Evolutionary conservation across 2,797 vertebrate species (phyloP), one percentile per base, ranked within the genome.

Genomic region (Champsocephalus gunnari): DNA sequence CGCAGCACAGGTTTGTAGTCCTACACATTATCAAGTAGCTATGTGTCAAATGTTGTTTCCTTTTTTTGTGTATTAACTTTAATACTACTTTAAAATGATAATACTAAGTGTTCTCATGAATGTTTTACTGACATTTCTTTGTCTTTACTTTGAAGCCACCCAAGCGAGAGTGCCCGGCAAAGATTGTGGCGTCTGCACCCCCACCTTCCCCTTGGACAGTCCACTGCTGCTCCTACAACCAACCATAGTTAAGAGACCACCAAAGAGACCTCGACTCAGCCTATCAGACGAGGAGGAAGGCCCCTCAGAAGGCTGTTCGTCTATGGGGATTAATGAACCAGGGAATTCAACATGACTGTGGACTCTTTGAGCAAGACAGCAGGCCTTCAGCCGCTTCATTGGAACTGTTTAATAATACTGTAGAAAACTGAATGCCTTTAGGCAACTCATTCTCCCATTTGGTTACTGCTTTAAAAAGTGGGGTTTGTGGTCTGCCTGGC

Each of bases 151-250:
- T 60, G 12, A 70, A 82, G 79, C 38, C 60, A 75, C 68, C 12
- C 74, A 82, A 67, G 72, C 5, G 14, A 70, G 5, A 72, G 59
- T 60, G 12, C 8, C 44, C 19, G 75, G 77, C 56, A 73, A 24
- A 75, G 64, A 78, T 1, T 70, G 76, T 12, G 71, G 67, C 1
- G 53, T 84, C 24, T 72, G 69, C 43, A 79, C 75, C 47, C 28
- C 68, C 51, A 76, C 72, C 60, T 71, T 79, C 38, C 65, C 71
- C 1, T 10, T 85, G 44, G 77, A 79, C 14, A 77, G 64, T 41
- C 66, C 75, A 9, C 13, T 77, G 41, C 50, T 66, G 38, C 66
- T 79, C 17, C 65, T 74, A 54, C 75, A 79, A 70, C 83, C 83
- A 63, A 74, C 70, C 7, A n/a, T 49, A 38, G 73, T 66, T 51